Conservation (phyloP, 2,888 invertebrate species). For the Rhynchonema sp. region DNA sequence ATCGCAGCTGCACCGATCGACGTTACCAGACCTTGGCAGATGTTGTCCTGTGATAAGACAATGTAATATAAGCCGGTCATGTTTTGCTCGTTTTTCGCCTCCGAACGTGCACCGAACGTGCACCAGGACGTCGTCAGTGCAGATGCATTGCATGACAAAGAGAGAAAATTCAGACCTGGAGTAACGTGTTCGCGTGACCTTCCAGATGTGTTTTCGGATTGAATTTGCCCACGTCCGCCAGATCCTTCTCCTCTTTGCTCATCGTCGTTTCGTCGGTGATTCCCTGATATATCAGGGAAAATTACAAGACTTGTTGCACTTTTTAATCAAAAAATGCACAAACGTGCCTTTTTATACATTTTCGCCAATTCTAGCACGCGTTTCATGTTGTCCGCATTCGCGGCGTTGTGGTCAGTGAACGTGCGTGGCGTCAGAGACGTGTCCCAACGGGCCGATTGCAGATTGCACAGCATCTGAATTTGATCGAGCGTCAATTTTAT, state of each 20-base stretch:
- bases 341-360: conserved; percentile 63
- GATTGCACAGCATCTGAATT: conserved; percentile 72
- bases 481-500: too few species aligned
- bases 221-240: conserved; percentile 86
- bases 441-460: conserved; percentile 98
- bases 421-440: conserved; percentile 75
- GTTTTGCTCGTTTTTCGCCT: too few species aligned
- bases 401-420: conserved; percentile 65
- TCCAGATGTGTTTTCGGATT: conserved; percentile 98
- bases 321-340: neutral
- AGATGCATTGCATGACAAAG: too few species aligned
- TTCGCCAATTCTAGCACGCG: conserved; percentile 93
- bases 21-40: conserved; percentile 88
- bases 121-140: too few species aligned
- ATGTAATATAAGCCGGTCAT: too few species aligned
- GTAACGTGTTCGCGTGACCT: too few species aligned
- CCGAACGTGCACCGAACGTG: too few species aligned
- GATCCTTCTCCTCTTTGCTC: conserved; percentile 95
- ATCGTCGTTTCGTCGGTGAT: conserved; percentile 97
- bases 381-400: conserved; percentile 78
- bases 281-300: conserved; percentile 40
- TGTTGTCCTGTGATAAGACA: conserved; percentile 42
- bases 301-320: too few species aligned
- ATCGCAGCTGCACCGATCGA: conserved; percentile 82
- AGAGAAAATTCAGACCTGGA: too few species aligned